These are phyloP conservation scores for Antennarius striatus DNA, from an alignment of 2,113 vertebrate species.

Conservation along the genomic window DNA sequence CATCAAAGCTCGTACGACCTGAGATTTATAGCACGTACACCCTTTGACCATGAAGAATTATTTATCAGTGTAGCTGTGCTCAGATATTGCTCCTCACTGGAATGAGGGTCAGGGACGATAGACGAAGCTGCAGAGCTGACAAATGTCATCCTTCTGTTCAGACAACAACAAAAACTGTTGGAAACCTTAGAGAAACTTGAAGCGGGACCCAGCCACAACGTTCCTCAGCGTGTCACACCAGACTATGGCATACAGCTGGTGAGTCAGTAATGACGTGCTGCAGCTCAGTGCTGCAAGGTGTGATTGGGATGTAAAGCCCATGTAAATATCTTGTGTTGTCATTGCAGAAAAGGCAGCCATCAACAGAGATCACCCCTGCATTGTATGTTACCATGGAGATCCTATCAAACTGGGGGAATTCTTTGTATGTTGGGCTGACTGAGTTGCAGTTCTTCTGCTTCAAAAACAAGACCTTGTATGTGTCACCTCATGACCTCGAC, in stretches of 20 bases:
- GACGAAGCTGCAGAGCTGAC: slow-evolving; percentile 16
- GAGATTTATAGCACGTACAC: neutral
- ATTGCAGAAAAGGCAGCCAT: slow-evolving; percentile 59
- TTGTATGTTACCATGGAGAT: slow-evolving; percentile 93
- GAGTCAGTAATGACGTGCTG: slow-evolving; percentile 38
- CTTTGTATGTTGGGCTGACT: slow-evolving; percentile 84
- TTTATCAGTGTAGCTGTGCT: slow-evolving; percentile 19
- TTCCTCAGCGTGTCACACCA: slow-evolving; percentile 52
- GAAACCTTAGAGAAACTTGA: slow-evolving; percentile 80
- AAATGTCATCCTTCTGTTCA: slow-evolving; percentile 70
- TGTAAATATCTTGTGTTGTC: slow-evolving; percentile 21
- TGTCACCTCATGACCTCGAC: slow-evolving; percentile 92
- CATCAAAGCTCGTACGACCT: neutral
- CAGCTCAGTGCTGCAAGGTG: neutral
- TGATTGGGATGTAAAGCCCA: neutral
- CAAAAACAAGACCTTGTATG: slow-evolving; percentile 82
- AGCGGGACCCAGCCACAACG: slow-evolving; percentile 52
- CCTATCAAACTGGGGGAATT: slow-evolving; percentile 92
- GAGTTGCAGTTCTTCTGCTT: slow-evolving; percentile 93
- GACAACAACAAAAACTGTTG: slow-evolving; percentile 85
- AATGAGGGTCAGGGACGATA: slow-evolving; percentile 23
- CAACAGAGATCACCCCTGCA: slow-evolving; percentile 76
- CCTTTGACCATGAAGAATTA: slow-evolving; percentile 18
- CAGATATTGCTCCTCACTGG: neutral
- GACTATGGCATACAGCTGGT: slow-evolving; percentile 57